These are phyloP conservation scores for Chelonia mydas DNA, from an alignment of 2,797 vertebrate species.

Conservation along the genomic window DNA sequence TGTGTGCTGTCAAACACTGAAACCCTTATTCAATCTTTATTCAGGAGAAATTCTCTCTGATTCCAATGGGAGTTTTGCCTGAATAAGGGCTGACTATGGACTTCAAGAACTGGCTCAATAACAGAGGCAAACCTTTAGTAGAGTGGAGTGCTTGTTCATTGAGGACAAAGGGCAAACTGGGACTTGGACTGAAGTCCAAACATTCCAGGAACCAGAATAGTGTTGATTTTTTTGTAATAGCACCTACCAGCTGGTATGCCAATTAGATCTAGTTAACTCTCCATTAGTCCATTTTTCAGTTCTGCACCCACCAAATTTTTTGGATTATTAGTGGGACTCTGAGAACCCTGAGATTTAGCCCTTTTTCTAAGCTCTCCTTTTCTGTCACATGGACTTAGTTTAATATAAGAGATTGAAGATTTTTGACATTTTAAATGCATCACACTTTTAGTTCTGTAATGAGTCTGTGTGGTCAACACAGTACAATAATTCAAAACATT, in stretches of 20 bases:
- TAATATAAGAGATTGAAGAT: neutral
- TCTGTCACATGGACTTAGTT: neutral
- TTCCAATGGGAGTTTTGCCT: neutral
- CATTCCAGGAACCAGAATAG: neutral
- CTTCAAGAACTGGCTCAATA: neutral
- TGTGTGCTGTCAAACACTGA: neutral
- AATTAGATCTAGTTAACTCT: neutral
- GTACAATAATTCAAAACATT: neutral
- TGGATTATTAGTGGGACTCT: neutral
- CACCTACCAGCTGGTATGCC: neutral
- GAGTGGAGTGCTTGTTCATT: neutral
- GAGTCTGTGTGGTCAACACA: neutral
- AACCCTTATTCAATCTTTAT: conserved; percentile 10
- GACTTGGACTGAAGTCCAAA: neutral
- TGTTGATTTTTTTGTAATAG: neutral
- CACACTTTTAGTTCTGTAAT: neutral
- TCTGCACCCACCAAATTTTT: neutral
- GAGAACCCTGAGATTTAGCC: neutral
- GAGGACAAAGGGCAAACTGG: neutral
- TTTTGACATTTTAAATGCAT: neutral
- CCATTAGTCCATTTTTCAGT: neutral
- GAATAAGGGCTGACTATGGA: neutral
- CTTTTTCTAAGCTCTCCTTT: neutral
- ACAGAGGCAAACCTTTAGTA: neutral
- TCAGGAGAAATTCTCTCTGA: neutral